Percentiles rank a stretch among this genome's conserved stretches.
phyloP scores from a whole-genome alignment of 53 echinoderm and acorn worm species.

The Luidia sarsii region DNA sequence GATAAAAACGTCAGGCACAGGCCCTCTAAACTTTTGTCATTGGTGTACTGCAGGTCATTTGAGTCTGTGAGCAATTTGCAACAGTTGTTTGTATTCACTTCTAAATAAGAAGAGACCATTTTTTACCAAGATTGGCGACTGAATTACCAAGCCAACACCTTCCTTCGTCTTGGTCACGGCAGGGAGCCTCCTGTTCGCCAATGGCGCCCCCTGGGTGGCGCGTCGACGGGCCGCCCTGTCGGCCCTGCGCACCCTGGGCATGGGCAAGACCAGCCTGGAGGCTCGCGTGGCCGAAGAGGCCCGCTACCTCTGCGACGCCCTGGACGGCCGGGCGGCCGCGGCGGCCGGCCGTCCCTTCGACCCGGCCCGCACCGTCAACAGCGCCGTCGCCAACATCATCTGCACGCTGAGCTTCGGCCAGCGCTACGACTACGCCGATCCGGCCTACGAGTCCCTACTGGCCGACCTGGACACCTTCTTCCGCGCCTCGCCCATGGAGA shows the following conservation, averaged over 20 bases:
- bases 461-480: conserved; percentile 14
- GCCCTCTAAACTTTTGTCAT: too few species aligned
- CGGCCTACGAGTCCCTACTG: conserved; percentile 30
- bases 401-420: conserved; percentile 57
- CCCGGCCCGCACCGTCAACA: conserved; percentile 40
- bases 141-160: too few species aligned
- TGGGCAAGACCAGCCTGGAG: conserved; percentile 61
- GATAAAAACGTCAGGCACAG: too few species aligned
- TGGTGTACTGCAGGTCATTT: too few species aligned
- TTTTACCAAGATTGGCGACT: too few species aligned
- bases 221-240: conserved; percentile 34
- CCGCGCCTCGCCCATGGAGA: background rate
- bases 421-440: conserved; percentile 60
- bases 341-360: too few species aligned
- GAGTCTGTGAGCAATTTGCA: too few species aligned
- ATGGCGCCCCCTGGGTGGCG: conserved; percentile 36
- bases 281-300: conserved; percentile 46
- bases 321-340: background rate
- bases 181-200: conserved; percentile 55
- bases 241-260: conserved; percentile 59
- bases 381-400: conserved; percentile 55
- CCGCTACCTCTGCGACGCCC: conserved; percentile 18
- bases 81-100: too few species aligned
- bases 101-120: too few species aligned
- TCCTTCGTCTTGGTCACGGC: too few species aligned